Evolutionary conservation across 2,797 vertebrate genomes (phyloP).

Genomic region (Chelon auratus): DNA sequence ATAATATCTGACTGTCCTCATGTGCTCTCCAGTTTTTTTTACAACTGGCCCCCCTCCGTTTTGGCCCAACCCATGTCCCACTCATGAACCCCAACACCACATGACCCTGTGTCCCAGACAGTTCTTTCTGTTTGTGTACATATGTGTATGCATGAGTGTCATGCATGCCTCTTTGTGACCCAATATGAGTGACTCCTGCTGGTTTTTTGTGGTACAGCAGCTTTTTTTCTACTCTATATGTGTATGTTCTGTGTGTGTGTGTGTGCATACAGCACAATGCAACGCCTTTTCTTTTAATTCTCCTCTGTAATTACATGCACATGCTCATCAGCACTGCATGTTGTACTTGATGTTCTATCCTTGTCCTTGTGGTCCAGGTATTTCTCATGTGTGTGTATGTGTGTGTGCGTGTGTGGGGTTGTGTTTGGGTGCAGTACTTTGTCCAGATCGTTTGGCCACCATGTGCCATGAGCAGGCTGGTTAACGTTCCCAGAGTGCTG

Average conservation of each 20-base stretch:
- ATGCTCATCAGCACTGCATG: constrained; percentile 46
- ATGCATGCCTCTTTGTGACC: constrained; percentile 46
- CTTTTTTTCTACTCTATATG: constrained; percentile 30
- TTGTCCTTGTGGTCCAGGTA: not conserved
- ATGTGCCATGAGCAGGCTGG: constrained; percentile 64
- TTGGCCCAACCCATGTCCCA: constrained; percentile 42
- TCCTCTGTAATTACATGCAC: constrained; percentile 61
- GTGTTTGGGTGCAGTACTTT: constrained; percentile 62
- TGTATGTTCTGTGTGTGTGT: constrained; percentile 21
- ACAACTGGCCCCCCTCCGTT: constrained; percentile 3
- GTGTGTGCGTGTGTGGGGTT: constrained; percentile 9
- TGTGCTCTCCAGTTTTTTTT: constrained; percentile 37
- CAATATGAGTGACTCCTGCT: constrained; percentile 48
- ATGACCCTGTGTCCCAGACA: constrained; percentile 65
- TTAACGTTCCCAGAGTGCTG: constrained; percentile 68
- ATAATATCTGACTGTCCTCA: constrained; percentile 40
- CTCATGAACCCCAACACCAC: constrained; percentile 61
- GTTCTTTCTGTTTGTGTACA: constrained; percentile 33
- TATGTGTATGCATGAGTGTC: constrained; percentile 28
- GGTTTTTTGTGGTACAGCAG: constrained; percentile 44
- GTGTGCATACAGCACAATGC: constrained; percentile 29
- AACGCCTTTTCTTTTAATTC: constrained; percentile 33
- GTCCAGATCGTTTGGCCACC: constrained; percentile 65
- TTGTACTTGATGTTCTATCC: constrained; percentile 59
- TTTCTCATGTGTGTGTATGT: not conserved